Conservation (phyloP, 1,140 invertebrate species). For the Sminthurides bifidus region DNA sequence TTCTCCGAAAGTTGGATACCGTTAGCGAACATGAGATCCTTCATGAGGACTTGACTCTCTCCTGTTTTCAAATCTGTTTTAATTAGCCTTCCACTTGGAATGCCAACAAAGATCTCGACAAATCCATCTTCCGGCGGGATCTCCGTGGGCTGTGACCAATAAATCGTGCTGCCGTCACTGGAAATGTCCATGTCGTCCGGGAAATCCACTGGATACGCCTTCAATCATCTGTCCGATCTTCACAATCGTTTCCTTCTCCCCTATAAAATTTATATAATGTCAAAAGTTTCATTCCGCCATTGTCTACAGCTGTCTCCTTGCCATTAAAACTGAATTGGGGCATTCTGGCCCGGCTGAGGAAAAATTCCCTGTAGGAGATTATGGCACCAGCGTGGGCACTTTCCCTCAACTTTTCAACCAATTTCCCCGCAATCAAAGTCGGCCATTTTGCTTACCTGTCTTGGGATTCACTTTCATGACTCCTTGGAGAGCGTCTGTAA, state of each 20-base stretch:
- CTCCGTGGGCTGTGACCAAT: slow-evolving; percentile 38
- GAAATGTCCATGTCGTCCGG: slow-evolving; percentile 39
- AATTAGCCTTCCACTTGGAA: slow-evolving; percentile 38
- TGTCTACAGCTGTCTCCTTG: background rate
- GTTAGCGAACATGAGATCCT: slow-evolving; percentile 40
- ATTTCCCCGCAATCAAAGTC: too few species aligned
- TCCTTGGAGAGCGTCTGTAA: slow-evolving; percentile 41
- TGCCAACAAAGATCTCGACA: slow-evolving; percentile 35
- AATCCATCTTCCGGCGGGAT: slow-evolving; percentile 36
- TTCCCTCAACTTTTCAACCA: too few species aligned
- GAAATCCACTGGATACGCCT: slow-evolving; percentile 33
- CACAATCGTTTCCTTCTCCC: slow-evolving; percentile 34
- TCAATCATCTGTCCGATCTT: slow-evolving; percentile 32
- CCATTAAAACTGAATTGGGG: background rate
- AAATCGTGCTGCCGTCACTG: slow-evolving; percentile 38
- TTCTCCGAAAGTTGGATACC: slow-evolving; percentile 40
- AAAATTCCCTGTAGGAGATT: too few species aligned
- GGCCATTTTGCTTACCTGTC: slow-evolving; percentile 34
- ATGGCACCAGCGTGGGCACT: too few species aligned
- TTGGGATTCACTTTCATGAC: slow-evolving; percentile 39
- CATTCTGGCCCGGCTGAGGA: too few species aligned
- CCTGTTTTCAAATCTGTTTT: slow-evolving; percentile 37
- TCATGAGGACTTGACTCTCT: slow-evolving; percentile 34
- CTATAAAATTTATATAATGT: slow-evolving; percentile 28
- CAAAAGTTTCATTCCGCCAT: background rate